Conservation (phyloP, 2,797 vertebrate species). For the Salarias fasciatus region DNA sequence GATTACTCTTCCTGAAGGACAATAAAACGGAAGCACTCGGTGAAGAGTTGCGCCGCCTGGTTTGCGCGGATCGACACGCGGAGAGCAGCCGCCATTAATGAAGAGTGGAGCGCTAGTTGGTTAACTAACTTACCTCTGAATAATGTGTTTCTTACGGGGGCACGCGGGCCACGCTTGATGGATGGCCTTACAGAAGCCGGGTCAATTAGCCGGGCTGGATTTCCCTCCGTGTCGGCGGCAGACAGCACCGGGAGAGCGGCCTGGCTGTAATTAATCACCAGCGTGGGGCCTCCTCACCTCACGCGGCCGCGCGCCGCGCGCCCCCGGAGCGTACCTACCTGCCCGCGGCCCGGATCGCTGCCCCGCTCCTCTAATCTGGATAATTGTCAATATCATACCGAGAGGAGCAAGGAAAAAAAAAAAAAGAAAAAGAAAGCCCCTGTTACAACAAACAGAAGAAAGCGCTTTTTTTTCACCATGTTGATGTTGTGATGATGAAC, state of each 20-base stretch:
- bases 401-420: conserved; percentile 38
- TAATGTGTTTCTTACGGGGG: conserved; percentile 80
- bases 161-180: conserved; percentile 78
- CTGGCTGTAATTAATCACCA: conserved; percentile 82
- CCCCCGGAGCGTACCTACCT: conserved; percentile 47
- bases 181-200: conserved; percentile 84
- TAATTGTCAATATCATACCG: conserved; percentile 72
- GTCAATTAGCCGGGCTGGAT: conserved; percentile 83
- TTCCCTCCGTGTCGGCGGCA: conserved; percentile 69
- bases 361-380: conserved; percentile 62
- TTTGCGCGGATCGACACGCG: conserved; percentile 31
- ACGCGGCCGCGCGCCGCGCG: conserved; percentile 50
- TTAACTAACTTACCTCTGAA: conserved; percentile 83
- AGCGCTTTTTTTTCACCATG: background rate
- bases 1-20: too few relatives aligned
- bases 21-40: too few relatives aligned
- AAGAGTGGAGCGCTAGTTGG: conserved; percentile 65
- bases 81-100: conserved; percentile 67
- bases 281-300: conserved; percentile 77
- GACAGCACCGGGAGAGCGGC: conserved; percentile 58
- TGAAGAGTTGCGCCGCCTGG: background rate
- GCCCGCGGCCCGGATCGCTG: conserved; percentile 66
- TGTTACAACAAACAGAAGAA: background rate
- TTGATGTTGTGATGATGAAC: background rate
- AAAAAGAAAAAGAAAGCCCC: conserved; percentile 27